These are phyloP conservation scores for Cherax quadricarinatus DNA, from an alignment of 1,140 invertebrate species.

Conservation along the genomic window DNA sequence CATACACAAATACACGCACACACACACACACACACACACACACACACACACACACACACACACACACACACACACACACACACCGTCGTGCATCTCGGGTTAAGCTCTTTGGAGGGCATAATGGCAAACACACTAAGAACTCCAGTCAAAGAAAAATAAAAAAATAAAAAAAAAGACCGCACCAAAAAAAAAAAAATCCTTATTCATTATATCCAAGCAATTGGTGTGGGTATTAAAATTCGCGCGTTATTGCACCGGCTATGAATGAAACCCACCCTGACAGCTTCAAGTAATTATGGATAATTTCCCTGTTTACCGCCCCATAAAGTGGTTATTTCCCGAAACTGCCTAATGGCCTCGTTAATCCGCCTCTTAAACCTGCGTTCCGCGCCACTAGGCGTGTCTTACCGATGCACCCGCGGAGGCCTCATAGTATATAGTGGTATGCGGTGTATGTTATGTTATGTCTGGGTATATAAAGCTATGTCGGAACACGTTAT, in stretches of 20 bases:
- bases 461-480: too few species aligned
- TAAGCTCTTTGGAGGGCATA: background rate
- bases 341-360: slow-evolving; percentile 21
- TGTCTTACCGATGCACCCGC: background rate
- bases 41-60: too few species aligned
- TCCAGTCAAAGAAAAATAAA: too few species aligned
- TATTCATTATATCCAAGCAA: background rate
- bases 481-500: too few species aligned
- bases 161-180: background rate
- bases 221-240: background rate
- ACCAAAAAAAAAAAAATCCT: background rate
- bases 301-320: slow-evolving; percentile 29
- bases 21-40: background rate
- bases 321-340: slow-evolving; percentile 33
- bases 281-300: slow-evolving; percentile 27
- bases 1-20: too few species aligned
- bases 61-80: slow-evolving; percentile 3
- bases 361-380: slow-evolving; percentile 19
- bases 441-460: too few species aligned
- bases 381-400: background rate
- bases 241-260: background rate
- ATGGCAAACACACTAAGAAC: background rate
- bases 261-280: slow-evolving; percentile 17
- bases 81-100: background rate
- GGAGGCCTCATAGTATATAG: background rate